Evolutionary conservation across 2,888 invertebrate genomes (phyloP), one percentile per base, ranked within the genome.

Genomic region (Ochlodes sylvanus): DNA sequence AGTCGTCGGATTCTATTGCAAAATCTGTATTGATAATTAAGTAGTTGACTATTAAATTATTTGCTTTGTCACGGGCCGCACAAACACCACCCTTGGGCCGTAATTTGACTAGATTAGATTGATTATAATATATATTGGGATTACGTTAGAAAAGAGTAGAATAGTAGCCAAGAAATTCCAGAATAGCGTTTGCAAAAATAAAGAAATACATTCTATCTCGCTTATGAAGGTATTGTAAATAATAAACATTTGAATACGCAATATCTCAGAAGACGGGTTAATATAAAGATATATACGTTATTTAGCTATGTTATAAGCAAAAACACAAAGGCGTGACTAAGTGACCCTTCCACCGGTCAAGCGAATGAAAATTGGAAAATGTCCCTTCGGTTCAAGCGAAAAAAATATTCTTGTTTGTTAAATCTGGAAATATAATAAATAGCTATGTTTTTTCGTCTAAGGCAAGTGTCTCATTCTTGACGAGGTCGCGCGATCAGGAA

Each of bases 381-480:
- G 73, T 74, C 73, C 60, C 65, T 50, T 32, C 52, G 21, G 38
- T 60, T 66, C 42, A 15, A 19, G 17, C 19, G 38, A 52, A 32
- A n/a, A 55, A 66, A 50, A 41, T 38, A 60, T 60, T 61, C 55
- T 38, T 50, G 32, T 76, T 79, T 77, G 74, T 76, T 78, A 81
- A 73, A 75, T 77, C 72, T 77, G 77, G 76, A 80, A 79, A 82
- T 65, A 42, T 81, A 79, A 81, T 77, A 78, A 81, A 83, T 82
- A 83, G 80, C 81, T 80, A 79, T 75, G 80, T 83, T 78, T 80
- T 84, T 81, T 80, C 78, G 79, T 81, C 81, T 74, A 76, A 80
- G 68, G 74, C 7, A 70, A n/a, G 27, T 32, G 34, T n/a, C 38
- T 38, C 38, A 57, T 73, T 76, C 74, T 72, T 72, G 27, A 54